Base-by-base conservation (phyloP, 2,113 vertebrate species). In the Paratilapia polleni region DNA sequence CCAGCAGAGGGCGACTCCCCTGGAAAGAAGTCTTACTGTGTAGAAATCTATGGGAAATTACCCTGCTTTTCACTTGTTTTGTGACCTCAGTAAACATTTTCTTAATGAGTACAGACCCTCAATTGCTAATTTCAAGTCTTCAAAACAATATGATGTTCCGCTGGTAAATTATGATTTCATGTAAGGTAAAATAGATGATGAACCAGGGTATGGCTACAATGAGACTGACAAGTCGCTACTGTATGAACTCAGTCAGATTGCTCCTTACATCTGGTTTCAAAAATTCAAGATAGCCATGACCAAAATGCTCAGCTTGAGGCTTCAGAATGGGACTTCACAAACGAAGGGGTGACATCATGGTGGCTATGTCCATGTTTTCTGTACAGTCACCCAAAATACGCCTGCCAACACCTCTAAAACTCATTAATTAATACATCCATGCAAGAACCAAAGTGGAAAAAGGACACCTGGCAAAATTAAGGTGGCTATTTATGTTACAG, bases 21-120 rank as follows among this genome's bases (percentile, higher is more conserved):
- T 49, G 64, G 66, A 49, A n/a, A n/a, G n/a, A n/a, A n/a, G n/a
- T n/a, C 28, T 31, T 31, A 31, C 4, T 47, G 28, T 52, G 26
- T 28, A 28, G 17, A 70, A 70, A 49, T 70, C 15, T 70, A 28
- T 49, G 24, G 66, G 43, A 70, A 70, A 49, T 70, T 28, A 49
- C 10, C 28, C 43, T 70, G 12, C 24, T 49, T 70, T 14, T 28
- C 41, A 47, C 14, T 19, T 68, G 41, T 22, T 68, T 47, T 11
- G 24, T 0, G 0, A 26, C 47, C 17, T 19, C 24, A 1, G 0
- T 68, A 49, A 70, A 52, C 7, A 31, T 52, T 70, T 31, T 49
- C 28, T 22, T 49, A 24, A 70, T 26, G 66, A 28, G 17, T 70
- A 49, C 24, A 70, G 19, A 15, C 43, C 20, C 34, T 41, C 38